Base-by-base conservation (phyloP, 2,113 vertebrate species). In the Hoplias malabaricus region DNA sequence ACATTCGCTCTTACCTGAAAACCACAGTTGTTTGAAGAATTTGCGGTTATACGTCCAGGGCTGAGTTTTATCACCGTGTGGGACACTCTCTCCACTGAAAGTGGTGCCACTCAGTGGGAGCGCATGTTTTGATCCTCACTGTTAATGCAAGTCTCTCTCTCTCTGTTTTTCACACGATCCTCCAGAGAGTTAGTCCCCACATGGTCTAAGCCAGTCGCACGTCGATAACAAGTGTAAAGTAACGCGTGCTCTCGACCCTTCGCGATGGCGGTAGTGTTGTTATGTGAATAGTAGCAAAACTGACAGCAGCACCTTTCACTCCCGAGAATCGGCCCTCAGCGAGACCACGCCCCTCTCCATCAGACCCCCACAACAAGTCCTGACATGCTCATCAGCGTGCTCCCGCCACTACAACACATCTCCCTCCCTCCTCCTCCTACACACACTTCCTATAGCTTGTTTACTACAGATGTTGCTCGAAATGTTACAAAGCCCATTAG, bases 361-460 rank as follows among this genome's bases (percentile, higher is more conserved):
- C 36, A 13, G 66, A 62, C 56, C 75, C 70, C 75, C 70, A 74
- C 74, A 84, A 90, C 91, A 91, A 89, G 91, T 87, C 87, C 87
- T 70, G 88, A 90, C 91, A 91, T 91, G 91, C 83, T 82, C 78
- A 53, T 69, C 69, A 31, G 31, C 12, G 8, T 5, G 0, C 27
- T 34, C 1, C 57, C 14, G 11, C 61, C 38, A 29, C 34, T 23
- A 29, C 43, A 11, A 23, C 68, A 9, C 50, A 3, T 11, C 36
- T 42, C 7, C 9, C 2, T 29, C n/a, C 10, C 9, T 7, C 61
- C 61, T 50, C 46, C 12, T n/a, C 27, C 56, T 57, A 56, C 69
- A 38, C 36, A 38, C 53, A 11, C 29, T 19, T 19, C 3, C 21
- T 9, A 8, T 33, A 14, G 14, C 2, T 19, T 23, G 14, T 34